phyloP scores from a whole-genome alignment of 2,888 invertebrate species.

The Harpagoxenus sublaevis region DNA sequence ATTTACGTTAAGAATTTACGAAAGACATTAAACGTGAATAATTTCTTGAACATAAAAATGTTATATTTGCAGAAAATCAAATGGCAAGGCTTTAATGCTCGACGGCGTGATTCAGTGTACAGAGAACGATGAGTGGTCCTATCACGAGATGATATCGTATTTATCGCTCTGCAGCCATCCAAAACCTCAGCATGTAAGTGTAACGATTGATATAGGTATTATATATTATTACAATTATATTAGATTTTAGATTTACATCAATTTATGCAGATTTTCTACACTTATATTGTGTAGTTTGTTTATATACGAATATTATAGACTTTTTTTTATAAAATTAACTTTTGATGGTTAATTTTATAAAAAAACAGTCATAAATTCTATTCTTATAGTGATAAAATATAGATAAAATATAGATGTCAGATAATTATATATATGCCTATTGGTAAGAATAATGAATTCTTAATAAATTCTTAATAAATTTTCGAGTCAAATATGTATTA shows the following conservation, averaged over 20 bases:
- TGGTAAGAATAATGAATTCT: not conserved
- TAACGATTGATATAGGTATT: not conserved
- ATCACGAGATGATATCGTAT: constrained; percentile 99
- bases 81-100: constrained; percentile 95
- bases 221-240: not conserved
- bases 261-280: not conserved
- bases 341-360: not conserved
- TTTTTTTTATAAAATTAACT: not conserved
- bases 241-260: not conserved
- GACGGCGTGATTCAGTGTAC: constrained; percentile 99
- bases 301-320: not conserved
- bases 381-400: not conserved
- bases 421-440: not conserved
- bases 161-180: constrained; percentile 96
- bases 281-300: not conserved
- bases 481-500: not conserved
- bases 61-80: constrained; percentile 88
- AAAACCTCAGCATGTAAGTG: constrained; percentile 92
- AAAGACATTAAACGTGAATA: not conserved
- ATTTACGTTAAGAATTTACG: not conserved
- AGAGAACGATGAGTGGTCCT: constrained; percentile 98
- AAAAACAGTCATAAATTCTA: not conserved
- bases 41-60: constrained; percentile 22
- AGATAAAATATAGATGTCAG: not conserved
- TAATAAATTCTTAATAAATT: not conserved